phyloP scores from a whole-genome alignment of 2,888 invertebrate species.

The Harpalus rubripes region DNA sequence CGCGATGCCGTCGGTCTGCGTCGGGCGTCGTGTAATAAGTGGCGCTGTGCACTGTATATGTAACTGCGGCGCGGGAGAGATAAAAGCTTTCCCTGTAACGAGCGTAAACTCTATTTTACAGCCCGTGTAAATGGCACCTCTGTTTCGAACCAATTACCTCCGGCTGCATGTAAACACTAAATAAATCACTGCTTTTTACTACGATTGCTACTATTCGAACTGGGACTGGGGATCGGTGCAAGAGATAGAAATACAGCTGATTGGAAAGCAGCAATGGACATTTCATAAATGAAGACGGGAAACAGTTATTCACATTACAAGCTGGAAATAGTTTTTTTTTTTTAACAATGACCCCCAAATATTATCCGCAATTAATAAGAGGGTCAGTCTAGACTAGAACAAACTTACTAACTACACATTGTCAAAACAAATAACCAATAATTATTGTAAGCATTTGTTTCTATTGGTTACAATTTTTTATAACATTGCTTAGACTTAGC shows the following conservation, averaged over 20 bases:
- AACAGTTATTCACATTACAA: too few relatives aligned
- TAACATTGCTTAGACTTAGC: too few relatives aligned
- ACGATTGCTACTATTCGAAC: conserved; percentile 9
- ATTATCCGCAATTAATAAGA: too few relatives aligned
- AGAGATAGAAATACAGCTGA: not conserved
- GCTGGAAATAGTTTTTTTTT: too few relatives aligned
- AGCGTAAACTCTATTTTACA: conserved; percentile 54
- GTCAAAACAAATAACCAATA: too few relatives aligned
- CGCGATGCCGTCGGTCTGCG: not conserved
- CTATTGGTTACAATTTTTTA: too few relatives aligned
- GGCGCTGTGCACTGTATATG: not conserved
- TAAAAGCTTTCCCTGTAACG: conserved; percentile 50
- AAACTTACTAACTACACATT: too few relatives aligned
- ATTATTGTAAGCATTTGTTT: too few relatives aligned
- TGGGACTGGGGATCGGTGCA: not conserved
- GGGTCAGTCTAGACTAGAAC: too few relatives aligned
- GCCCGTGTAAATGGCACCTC: conserved; percentile 54
- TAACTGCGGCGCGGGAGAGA: conserved; percentile 26
- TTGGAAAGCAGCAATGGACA: not conserved
- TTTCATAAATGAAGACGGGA: too few relatives aligned
- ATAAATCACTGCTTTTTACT: conserved; percentile 55
- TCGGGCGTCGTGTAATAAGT: not conserved
- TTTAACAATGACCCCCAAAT: not conserved
- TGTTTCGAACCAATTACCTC: conserved; percentile 58
- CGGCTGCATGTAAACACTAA: conserved; percentile 62